Evolutionary conservation across 2,113 vertebrate genomes (phyloP), one percentile per base, ranked within the genome.

Genomic region (Pongo abelii): DNA sequence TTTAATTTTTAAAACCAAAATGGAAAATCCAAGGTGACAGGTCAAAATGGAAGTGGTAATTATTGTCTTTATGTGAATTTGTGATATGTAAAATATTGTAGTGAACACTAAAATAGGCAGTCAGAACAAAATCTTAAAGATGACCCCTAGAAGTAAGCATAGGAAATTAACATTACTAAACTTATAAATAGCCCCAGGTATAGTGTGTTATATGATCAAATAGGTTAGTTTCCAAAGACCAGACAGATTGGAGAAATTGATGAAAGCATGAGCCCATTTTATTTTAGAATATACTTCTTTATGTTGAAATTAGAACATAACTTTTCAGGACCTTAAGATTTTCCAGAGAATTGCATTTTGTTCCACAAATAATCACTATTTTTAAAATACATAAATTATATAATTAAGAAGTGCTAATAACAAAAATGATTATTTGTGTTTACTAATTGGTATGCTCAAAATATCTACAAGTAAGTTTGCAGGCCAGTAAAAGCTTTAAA

Each of bases 1-100:
- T 90, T 59, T 72, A 43, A 77, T 30, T 92, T 94, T 94, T 52
- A 67, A 59, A 92, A 83, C 35, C 22, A 17, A 85, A 92, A 79
- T 79, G n/a, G 11, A 67, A 96, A 88, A 81, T 96, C 30, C 38
- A 74, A 85, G 35, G 13, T 86, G 23, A 32, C 2, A 55, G 25
- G 38, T 92, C n/a, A 81, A 95, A 92, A 67, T n/a, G 3, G 40
- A 85, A 48, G 43, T 67, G 17, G 1, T 83, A 64, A 43, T 32
- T 2, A n/a, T 14, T 80, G 57, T 3, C 2, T 87, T 64, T 83
- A 40, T 25, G 25, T 93, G 43, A 91, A 85, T 85, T 55, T 69
- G 46, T n/a, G 61, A 40, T 40, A 48, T 5, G 17, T 18, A 70
- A 59, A 84, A 84, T 79, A 43, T 91, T 64, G 7, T 48, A 74